These are phyloP conservation scores for Todiramphus chloris DNA, from an alignment of 2,113 vertebrate species.

Conservation along the genomic window DNA sequence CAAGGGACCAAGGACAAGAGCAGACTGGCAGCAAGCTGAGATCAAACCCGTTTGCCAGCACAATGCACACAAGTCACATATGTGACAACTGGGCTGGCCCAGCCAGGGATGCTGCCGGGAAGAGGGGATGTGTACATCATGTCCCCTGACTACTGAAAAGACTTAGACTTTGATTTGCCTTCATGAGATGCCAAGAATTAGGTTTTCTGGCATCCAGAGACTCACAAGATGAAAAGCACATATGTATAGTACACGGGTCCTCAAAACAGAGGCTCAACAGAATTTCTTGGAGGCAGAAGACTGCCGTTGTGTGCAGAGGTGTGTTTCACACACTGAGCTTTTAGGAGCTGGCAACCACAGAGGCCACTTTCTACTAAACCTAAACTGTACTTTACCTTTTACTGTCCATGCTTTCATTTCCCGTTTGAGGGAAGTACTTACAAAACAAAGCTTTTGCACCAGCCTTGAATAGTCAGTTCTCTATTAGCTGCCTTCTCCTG, in stretches of 20 bases:
- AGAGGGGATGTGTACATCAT: not conserved
- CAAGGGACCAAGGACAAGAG: not conserved
- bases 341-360: not conserved
- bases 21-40: not conserved
- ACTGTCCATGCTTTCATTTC: not conserved
- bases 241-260: not conserved
- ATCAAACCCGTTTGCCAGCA: not conserved
- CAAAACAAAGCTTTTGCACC: not conserved
- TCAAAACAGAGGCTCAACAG: not conserved
- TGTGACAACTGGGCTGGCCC: not conserved
- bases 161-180: not conserved
- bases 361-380: not conserved
- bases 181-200: not conserved
- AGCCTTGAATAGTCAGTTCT: not conserved
- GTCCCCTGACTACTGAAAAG: not conserved
- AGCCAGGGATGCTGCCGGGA: accelerated
- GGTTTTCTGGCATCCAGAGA: not conserved
- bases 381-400: not conserved
- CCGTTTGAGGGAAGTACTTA: not conserved
- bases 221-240: not conserved
- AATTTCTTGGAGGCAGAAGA: not conserved
- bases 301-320: not conserved
- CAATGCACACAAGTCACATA: not conserved
- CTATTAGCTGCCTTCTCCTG: not conserved
- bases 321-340: not conserved